Evolutionary conservation across 23 tunicate species (phyloP), one percentile per base, ranked within the genome.

Genomic region (Corella eumyota): DNA sequence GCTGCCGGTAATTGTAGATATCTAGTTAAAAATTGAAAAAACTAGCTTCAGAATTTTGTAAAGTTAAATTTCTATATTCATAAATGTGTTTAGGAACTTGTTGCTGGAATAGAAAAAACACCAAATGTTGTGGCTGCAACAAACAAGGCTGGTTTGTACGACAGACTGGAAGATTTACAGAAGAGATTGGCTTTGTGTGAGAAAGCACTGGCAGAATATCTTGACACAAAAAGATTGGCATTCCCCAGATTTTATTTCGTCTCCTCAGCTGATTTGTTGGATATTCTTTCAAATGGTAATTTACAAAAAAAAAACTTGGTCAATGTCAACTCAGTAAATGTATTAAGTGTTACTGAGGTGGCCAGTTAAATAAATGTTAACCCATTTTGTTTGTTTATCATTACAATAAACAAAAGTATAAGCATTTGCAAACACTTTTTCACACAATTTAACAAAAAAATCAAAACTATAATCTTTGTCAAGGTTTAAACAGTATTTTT

Each of bases 141-240:
- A n/a, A 90, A 90, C 77, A 80, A 76, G 50, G 51, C 74, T 3
- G 80, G 88, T 25, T 37, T 90, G 45, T 90, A 60, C 62, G 97
- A 90, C 34, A 75, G 71, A 17, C 74, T 90, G 69, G 97, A 90
- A 80, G 84, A 80, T 46, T 40, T 90, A n/a, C 97, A 90, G 45
- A 71, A 65, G 40, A 64, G 97, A 0, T 69, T 90, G 50, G 75
- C 97, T 28, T 84, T 90, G 25, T 90, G 97, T 56, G 97, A 90
- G 78, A 90, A 90, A 65, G 90, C 97, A 0, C 91, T 90, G 2
- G 97, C 97, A n/a, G 97, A 90, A 71, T 90, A 90, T 66, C 84
- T 90, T 2, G 97, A 90, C 84, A 90, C 97, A 25, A 90, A 90
- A 51, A 83, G 97, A 38, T 84, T 90, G 30, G 91, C 91, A 25